Conservation (phyloP, 2,888 invertebrate species). For the Ectobius pallidus region DNA sequence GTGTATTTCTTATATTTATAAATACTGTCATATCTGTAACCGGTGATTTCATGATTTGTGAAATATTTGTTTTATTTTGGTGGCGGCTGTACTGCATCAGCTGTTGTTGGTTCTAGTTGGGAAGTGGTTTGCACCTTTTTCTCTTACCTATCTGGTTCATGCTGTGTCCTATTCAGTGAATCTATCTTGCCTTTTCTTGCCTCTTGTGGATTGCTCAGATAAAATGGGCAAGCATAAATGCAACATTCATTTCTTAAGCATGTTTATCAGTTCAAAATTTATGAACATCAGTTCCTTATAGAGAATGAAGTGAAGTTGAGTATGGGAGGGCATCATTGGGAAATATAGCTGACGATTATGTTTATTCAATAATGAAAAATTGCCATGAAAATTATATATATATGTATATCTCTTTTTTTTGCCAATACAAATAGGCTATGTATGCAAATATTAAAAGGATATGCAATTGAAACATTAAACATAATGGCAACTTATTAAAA, state of each 20-base stretch:
- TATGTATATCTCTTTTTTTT: too few species aligned
- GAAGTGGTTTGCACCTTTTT: conserved; percentile 4
- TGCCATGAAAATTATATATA: too few species aligned
- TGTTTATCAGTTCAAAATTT: background rate
- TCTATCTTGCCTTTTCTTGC: background rate
- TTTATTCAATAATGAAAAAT: too few species aligned
- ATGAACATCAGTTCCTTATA: too few species aligned
- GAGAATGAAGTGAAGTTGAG: too few species aligned
- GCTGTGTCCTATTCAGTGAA: background rate
- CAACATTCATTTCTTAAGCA: conserved; percentile 14
- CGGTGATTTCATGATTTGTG: background rate
- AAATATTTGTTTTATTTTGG: conserved; percentile 7
- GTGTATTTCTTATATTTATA: background rate
- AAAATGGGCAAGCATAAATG: conserved; percentile 2
- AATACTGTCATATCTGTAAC: background rate
- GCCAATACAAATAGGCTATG: too few species aligned
- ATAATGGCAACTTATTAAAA: too few species aligned
- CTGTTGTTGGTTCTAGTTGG: conserved; percentile 4
- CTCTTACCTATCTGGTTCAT: conserved; percentile 9
- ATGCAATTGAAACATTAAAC: too few species aligned
- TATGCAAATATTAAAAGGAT: too few species aligned
- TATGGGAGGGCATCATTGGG: too few species aligned
- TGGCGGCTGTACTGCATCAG: conserved; percentile 5
- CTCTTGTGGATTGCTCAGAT: conserved; percentile 1
- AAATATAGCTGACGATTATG: too few species aligned